phyloP scores from a whole-genome alignment of 1,140 invertebrate genomes.

The Holotrichia oblita region DNA sequence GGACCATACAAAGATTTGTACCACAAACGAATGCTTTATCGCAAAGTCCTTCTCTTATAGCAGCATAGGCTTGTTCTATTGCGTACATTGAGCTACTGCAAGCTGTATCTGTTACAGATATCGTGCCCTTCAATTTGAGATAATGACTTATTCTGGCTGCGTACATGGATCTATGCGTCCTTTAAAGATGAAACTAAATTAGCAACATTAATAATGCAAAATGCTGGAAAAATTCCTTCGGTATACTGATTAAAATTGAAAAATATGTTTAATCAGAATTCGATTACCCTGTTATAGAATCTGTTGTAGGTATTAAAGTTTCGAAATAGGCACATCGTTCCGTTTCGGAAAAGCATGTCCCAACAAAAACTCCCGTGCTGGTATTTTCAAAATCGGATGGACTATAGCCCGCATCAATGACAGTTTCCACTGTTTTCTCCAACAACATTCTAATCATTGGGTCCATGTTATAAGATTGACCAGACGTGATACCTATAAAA shows the following conservation, averaged over 20 bases:
- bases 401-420: slow-evolving; percentile 85
- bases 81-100: slow-evolving; percentile 91
- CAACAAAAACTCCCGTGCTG: slow-evolving; percentile 85
- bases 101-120: slow-evolving; percentile 86
- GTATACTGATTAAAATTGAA: no score
- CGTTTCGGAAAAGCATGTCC: slow-evolving; percentile 81
- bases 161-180: slow-evolving; percentile 59
- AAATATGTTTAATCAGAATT: not conserved
- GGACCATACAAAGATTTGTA: slow-evolving; percentile 83
- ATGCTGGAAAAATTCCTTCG: no score
- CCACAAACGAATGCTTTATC: slow-evolving; percentile 91
- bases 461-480: slow-evolving; percentile 88
- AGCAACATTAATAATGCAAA: no score
- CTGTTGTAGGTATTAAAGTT: slow-evolving; percentile 67
- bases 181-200: not conserved
- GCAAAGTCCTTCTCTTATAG: slow-evolving; percentile 79
- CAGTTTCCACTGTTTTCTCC: slow-evolving; percentile 86
- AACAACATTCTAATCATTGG: slow-evolving; percentile 86
- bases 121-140: slow-evolving; percentile 77
- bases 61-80: slow-evolving; percentile 83
- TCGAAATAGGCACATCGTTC: slow-evolving; percentile 77
- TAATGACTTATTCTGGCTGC: slow-evolving; percentile 88
- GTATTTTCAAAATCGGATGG: slow-evolving; percentile 71
- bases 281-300: slow-evolving; percentile 76
- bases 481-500: slow-evolving; percentile 71